phyloP scores from a whole-genome alignment of 1,140 invertebrate genomes.

The Cyclina sinensis region DNA sequence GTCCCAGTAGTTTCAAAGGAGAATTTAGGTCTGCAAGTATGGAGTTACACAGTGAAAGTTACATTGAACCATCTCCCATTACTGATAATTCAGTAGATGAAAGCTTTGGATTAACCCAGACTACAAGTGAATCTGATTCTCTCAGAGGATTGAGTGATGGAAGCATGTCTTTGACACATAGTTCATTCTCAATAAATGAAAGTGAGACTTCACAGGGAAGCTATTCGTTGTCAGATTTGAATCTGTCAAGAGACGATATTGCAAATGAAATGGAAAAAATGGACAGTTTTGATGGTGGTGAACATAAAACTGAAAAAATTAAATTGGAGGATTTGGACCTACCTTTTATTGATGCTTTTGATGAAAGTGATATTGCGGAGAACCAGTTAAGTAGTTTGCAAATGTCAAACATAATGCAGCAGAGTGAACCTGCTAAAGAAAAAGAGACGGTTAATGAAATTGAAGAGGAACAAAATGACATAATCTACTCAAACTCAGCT shows the following conservation, averaged over 20 bases:
- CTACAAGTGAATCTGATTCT: conserved; percentile 61
- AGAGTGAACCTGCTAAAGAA: conserved; percentile 1
- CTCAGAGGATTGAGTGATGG: conserved; percentile 52
- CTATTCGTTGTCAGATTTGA: conserved; percentile 62
- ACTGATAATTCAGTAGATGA: conserved; percentile 57
- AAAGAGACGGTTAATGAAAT: not conserved
- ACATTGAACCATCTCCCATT: conserved; percentile 44
- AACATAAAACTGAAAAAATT: conserved; percentile 44
- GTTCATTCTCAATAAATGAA: conserved; percentile 60
- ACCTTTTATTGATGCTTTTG: conserved; percentile 63
- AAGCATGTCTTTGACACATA: conserved; percentile 59
- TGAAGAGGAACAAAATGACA: not conserved
- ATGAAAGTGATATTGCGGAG: conserved; percentile 59
- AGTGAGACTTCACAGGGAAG: conserved; percentile 66
- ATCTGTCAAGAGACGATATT: conserved; percentile 64
- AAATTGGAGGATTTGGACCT: conserved; percentile 63
- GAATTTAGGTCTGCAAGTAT: conserved; percentile 38
- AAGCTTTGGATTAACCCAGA: conserved; percentile 33
- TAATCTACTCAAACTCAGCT: not conserved
- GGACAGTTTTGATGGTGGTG: conserved; percentile 56
- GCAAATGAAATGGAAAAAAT: conserved; percentile 62
- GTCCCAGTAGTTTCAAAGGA: not conserved
- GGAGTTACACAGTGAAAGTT: conserved; percentile 33
- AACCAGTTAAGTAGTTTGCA: conserved; percentile 48
- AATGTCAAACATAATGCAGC: conserved; percentile 40